Evolutionary conservation across 2,888 invertebrate genomes (phyloP), one percentile per base, ranked within the genome.

Genomic region (Spilosoma lubricipeda): DNA sequence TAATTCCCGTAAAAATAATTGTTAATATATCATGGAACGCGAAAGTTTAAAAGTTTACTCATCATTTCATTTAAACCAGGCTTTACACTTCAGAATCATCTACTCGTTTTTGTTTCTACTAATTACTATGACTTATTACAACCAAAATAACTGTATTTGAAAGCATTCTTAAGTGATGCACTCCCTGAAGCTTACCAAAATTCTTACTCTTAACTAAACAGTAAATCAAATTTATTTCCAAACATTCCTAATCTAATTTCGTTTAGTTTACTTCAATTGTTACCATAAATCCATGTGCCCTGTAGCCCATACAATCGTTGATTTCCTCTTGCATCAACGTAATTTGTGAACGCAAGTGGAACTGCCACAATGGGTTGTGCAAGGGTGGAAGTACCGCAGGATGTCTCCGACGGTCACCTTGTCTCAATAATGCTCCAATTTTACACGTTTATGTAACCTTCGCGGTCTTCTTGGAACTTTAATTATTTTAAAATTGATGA

Each of bases 301-400:
- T 79, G 82, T 83, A 82, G 85, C 66, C 85, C 83, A 80, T 84
- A 82, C 82, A 84, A 83, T 84, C 76, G 83, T 73, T 78, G 82
- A 83, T 84, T 84, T 83, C 82, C 85, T 83, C 80, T 80, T 77
- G 80, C 83, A 85, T 86, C 88, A 90, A 80, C 77, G 85, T 87
- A 88, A 90, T 88, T 89, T 85, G 89, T 89, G 89, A 90, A 86
- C 81, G 90, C 90, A 90, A 94, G 90, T 94, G 92, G 92, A 93
- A 93, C 93, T 90, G 89, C 88, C 87, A 92, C 93, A 94, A 93
- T 93, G 86, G 90, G 75, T 91, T 90, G 91, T 88, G 93, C 90
- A 92, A 92, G 87, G 88, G 87, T 88, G 87, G 87, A 88, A 90
- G 85, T 86, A 90, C 87, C 90, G 85, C 92, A 93, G 93, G 93